Conservation (phyloP, 2,797 vertebrate species). For the Tragopan temminckii region DNA sequence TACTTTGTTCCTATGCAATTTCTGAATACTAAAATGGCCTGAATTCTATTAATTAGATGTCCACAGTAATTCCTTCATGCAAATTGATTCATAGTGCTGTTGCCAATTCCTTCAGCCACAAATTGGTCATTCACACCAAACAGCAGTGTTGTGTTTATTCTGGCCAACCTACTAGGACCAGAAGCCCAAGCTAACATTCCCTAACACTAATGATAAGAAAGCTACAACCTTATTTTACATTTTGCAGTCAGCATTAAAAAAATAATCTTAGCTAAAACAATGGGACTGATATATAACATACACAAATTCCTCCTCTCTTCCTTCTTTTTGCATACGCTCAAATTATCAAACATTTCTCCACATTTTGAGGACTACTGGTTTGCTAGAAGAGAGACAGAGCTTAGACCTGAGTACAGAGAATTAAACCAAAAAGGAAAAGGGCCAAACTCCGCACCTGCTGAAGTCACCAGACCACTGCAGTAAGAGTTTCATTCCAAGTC, state of each 20-base stretch:
- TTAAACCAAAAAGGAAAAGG: neutral
- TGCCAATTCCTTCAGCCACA: slow-evolving; percentile 36
- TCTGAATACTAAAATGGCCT: slow-evolving; percentile 11
- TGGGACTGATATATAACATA: neutral
- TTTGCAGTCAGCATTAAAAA: neutral
- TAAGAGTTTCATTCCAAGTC: neutral
- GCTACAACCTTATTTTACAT: neutral
- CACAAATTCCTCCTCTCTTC: neutral
- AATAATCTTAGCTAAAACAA: neutral
- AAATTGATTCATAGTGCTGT: neutral
- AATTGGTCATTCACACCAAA: neutral
- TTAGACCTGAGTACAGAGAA: neutral
- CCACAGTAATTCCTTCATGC: slow-evolving; percentile 27
- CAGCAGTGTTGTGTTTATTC: slow-evolving; percentile 11
- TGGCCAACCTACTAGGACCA: neutral
- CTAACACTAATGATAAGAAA: neutral
- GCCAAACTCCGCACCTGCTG: neutral
- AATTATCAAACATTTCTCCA: neutral
- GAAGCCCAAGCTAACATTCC: neutral
- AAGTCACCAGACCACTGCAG: neutral
- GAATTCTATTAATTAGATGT: slow-evolving; percentile 37
- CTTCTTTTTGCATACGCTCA: neutral
- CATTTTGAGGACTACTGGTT: neutral
- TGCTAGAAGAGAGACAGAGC: neutral
- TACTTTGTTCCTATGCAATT: neutral